These are phyloP conservation scores for Hyperopisus bebe DNA, from an alignment of 2,113 vertebrate species.

Conservation along the genomic window DNA sequence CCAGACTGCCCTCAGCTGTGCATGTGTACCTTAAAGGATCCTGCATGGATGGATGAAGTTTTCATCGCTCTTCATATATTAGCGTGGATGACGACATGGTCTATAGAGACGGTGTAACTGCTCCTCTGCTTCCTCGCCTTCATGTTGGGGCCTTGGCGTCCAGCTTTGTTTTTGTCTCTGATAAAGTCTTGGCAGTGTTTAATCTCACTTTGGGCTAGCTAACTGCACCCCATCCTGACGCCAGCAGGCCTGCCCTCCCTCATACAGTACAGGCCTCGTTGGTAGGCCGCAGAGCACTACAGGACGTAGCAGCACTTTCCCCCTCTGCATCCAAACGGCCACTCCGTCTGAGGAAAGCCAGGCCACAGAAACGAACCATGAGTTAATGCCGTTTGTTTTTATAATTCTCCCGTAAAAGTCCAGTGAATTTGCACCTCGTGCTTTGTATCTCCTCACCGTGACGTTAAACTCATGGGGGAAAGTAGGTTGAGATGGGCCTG, in stretches of 20 bases:
- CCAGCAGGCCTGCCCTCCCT: not conserved
- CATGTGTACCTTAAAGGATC: not conserved
- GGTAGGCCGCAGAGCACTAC: not conserved
- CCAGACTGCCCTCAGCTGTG: too few relatives aligned
- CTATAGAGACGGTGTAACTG: not conserved
- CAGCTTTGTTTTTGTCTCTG: not conserved
- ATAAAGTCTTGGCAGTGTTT: not conserved
- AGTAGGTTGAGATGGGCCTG: not conserved
- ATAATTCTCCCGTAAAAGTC: not conserved
- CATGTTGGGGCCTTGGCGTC: not conserved
- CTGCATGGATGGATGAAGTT: not conserved
- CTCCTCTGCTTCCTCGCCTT: not conserved
- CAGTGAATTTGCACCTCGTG: not conserved
- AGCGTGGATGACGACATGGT: not conserved
- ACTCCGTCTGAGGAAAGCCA: constrained; percentile 11
- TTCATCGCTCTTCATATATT: not conserved
- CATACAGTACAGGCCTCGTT: not conserved
- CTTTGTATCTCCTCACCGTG: not conserved
- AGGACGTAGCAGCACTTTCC: not conserved
- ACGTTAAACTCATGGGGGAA: not conserved
- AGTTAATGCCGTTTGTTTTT: not conserved
- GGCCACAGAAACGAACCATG: not conserved
- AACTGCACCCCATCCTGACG: not conserved
- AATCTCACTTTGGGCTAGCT: not conserved
- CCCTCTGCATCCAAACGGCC: not conserved